Conservation (phyloP, 2,113 vertebrate genomes). For the Bothrops jararaca region DNA sequence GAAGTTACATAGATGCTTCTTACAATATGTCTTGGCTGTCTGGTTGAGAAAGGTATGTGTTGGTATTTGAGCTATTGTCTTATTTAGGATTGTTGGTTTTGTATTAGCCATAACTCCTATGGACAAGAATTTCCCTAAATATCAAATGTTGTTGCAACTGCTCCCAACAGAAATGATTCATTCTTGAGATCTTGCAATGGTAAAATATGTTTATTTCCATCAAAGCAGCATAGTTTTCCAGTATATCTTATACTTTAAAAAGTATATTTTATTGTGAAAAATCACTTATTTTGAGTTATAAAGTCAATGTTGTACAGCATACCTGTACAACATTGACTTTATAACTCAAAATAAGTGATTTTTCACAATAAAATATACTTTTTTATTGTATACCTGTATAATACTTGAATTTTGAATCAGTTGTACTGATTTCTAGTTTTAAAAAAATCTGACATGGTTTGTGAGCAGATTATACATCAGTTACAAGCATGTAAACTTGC, state of each 20-base stretch:
- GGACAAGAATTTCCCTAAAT: background rate
- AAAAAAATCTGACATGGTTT: background rate
- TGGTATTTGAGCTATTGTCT: background rate
- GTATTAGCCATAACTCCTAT: background rate
- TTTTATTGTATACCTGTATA: background rate
- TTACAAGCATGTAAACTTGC: background rate
- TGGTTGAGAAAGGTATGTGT: background rate
- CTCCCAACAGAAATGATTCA: background rate
- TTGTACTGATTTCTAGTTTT: background rate
- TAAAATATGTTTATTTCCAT: background rate
- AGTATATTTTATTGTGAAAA: background rate
- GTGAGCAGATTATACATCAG: background rate
- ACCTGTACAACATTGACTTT: too few relatives aligned
- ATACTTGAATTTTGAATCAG: background rate
- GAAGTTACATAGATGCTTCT: background rate
- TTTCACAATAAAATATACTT: too few relatives aligned
- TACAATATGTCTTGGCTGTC: background rate
- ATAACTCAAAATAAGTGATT: too few relatives aligned
- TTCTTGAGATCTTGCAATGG: background rate
- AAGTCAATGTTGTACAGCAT: background rate
- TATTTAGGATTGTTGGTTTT: background rate
- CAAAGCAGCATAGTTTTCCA: too few relatives aligned
- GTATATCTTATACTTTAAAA: background rate
- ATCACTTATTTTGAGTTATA: background rate
- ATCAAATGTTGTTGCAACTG: background rate